These are phyloP conservation scores for Nesometra sesokonis DNA, from an alignment of 35 echinoderm and acorn worm genomes.

Conservation along the genomic window DNA sequence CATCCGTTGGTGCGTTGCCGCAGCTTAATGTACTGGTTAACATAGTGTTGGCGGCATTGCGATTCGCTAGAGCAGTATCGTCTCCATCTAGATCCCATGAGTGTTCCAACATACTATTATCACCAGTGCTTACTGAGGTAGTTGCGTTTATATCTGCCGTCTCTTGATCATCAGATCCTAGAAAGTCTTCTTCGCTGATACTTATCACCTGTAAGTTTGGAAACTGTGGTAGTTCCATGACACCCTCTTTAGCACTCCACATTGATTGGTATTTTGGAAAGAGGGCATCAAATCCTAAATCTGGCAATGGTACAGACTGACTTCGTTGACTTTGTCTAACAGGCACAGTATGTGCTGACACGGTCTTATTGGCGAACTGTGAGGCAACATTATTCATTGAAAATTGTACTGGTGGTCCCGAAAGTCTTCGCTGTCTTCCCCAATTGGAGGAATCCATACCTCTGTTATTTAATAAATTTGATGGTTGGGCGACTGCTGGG, in stretches of 20 bases:
- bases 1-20: background rate
- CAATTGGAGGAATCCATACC: background rate
- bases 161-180: background rate
- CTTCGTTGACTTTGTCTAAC: constrained; percentile 20
- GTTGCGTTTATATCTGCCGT: background rate
- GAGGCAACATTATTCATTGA: background rate
- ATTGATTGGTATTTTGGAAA: background rate
- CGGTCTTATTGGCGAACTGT: background rate
- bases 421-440: background rate
- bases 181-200: background rate
- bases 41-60: background rate
- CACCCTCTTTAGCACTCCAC: background rate
- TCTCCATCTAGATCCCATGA: background rate
- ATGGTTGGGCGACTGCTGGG: background rate
- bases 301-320: constrained; percentile 57
- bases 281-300: background rate
- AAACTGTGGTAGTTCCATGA: background rate
- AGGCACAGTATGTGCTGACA: background rate
- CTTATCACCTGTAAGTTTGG: background rate
- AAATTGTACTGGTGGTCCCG: background rate
- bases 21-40: background rate
- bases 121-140: background rate
- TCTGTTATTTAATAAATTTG: background rate
- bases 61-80: background rate
- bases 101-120: background rate